Base-by-base conservation (phyloP, 2,113 vertebrate species). In the Salminus brasiliensis region DNA sequence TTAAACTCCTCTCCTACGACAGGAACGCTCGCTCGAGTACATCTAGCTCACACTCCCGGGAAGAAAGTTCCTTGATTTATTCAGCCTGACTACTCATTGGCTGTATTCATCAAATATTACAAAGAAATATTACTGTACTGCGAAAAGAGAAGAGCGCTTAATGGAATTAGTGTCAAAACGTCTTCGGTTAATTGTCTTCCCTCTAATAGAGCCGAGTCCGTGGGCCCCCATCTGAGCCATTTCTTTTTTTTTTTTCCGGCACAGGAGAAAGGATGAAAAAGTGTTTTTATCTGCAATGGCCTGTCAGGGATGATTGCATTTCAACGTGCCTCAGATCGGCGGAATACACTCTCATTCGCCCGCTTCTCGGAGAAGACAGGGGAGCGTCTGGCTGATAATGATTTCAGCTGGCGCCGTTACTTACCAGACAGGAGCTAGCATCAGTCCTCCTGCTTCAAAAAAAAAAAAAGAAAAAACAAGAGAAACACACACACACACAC, bases 101-200 rank as follows among this genome's bases (percentile, higher is more conserved):
- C 12, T 21, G 45, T 12, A 45, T 70, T 78, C 72, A 70, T 49
- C 25, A 34, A 74, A 79, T 74, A 69, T 70, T 66, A 69, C 63
- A 47, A 67, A 74, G 69, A 76, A 53, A 74, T 81, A 66, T 71
- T 85, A 32, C 73, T 27, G 16, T 27, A 25, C 57, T 30, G 27
- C 7, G 30, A 74, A 55, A 67, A 23, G 65, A 66, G 59, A 73
- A 34, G 47, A 25, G 16, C 30, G 30, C 57, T 65, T 76, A 39
- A 83, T 65, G 66, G 55, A 85, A 80, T 80, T 80, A 80, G 70
- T 62, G 49, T 85, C 57, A 72, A 43, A 43, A n/a, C 62, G 70
- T 73, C 74, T 73, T 78, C 49, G 62, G 59, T 75, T 81, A 75
- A 85, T 78, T 78, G 81, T 57, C 72, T 55, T 63, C 8, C 52